Percentiles rank a stretch among this genome's conserved stretches.
phyloP scores from a whole-genome alignment of 2,888 invertebrate species.

The Morpho achilles region DNA sequence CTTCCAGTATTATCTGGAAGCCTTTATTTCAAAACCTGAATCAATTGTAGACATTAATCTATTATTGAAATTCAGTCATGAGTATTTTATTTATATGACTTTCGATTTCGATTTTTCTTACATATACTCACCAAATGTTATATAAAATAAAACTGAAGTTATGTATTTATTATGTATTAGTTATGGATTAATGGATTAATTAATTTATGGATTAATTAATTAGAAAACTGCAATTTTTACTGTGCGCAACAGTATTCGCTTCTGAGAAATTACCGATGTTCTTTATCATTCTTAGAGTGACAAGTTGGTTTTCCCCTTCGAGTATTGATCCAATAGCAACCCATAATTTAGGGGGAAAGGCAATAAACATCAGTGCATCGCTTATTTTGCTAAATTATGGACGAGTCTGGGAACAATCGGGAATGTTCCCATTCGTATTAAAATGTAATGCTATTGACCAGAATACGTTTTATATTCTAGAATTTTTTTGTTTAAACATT shows the following conservation, averaged over 20 bases:
- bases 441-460: constrained; percentile 14
- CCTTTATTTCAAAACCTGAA: too few relatives aligned
- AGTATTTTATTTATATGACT: too few relatives aligned
- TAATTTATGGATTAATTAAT: too few relatives aligned
- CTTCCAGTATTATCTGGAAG: too few relatives aligned
- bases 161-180: too few relatives aligned
- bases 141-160: too few relatives aligned
- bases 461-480: neutral
- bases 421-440: constrained; percentile 28
- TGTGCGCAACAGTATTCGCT: neutral
- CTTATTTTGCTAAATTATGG: constrained; percentile 56
- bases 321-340: constrained; percentile 49
- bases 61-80: too few relatives aligned
- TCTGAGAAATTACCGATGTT: constrained; percentile 8
- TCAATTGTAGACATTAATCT: too few relatives aligned
- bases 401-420: constrained; percentile 41
- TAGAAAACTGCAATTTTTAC: neutral
- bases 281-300: constrained; percentile 30
- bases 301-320: constrained; percentile 61
- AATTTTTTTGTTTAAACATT: neutral
- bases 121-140: too few relatives aligned
- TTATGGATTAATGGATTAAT: too few relatives aligned
- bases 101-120: too few relatives aligned
- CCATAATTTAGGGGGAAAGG: constrained; percentile 54
- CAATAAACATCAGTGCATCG: constrained; percentile 55